These are phyloP conservation scores for Alviniconcha marisindica DNA, from an alignment of 1,140 invertebrate genomes.

Conservation along the genomic window DNA sequence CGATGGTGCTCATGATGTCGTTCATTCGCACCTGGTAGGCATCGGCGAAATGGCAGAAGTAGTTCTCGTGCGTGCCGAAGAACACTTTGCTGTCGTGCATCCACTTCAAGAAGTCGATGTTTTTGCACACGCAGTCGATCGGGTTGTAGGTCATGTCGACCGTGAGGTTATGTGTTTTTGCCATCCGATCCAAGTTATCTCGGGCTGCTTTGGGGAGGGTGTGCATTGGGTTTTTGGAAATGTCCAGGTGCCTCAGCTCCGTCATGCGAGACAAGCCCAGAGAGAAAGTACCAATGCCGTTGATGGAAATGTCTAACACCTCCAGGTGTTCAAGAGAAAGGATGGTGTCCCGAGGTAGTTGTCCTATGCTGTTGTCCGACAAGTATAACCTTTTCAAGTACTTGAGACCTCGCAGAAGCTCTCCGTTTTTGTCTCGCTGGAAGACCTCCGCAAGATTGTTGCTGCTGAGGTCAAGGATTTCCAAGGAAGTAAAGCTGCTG, in stretches of 20 bases:
- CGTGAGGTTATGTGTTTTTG: constrained; percentile 3
- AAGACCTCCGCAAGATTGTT: constrained; percentile 37
- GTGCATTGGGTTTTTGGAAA: constrained; percentile 40
- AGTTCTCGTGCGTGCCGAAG: constrained; percentile 29
- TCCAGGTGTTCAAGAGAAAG: not conserved
- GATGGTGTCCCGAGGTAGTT: constrained; percentile 22
- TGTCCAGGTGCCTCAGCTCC: constrained; percentile 34
- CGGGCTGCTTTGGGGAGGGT: not conserved
- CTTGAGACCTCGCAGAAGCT: not conserved
- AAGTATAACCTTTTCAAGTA: constrained; percentile 48
- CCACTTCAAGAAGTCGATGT: constrained; percentile 51
- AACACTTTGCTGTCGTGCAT: constrained; percentile 21
- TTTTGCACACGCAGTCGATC: constrained; percentile 49
- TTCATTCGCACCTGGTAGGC: not conserved
- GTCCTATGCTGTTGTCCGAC: constrained; percentile 45
- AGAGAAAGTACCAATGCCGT: constrained; percentile 7
- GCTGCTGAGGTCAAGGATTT: constrained; percentile 31
- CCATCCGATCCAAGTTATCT: constrained; percentile 13
- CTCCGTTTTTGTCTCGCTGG: not conserved
- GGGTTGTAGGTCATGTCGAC: constrained; percentile 42
- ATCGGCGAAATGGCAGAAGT: constrained; percentile 40
- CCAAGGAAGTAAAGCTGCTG: constrained; percentile 22
- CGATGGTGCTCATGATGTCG: constrained; percentile 27
- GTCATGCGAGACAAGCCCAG: constrained; percentile 37
- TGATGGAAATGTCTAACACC: no score